A percentile compares a stretch with the other conserved stretches of the same genome.
Conservation (phyloP, 1,140 invertebrate genomes). For the Bemisia tabaci region DNA sequence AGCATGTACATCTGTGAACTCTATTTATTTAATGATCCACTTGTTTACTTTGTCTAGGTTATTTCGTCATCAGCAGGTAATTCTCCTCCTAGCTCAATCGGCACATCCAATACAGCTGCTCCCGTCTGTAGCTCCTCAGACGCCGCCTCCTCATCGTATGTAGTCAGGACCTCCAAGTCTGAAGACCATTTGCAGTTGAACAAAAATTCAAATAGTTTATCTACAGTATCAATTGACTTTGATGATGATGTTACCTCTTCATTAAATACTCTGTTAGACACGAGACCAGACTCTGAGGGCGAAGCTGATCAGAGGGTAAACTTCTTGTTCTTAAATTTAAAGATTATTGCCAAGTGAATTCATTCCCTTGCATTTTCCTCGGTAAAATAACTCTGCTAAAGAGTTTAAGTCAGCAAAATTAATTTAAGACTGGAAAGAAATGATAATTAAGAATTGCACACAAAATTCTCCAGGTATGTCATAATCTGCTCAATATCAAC, state of each 20-base stretch:
- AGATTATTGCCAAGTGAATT: too few species aligned
- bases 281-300: conserved; percentile 45
- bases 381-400: too few species aligned
- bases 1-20: too few species aligned
- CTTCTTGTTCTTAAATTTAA: too few species aligned
- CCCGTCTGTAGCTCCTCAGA: conserved; percentile 16
- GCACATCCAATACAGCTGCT: conserved; percentile 19
- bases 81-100: conserved; percentile 5
- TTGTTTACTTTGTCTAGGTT: too few species aligned
- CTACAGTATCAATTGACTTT: conserved; percentile 74
- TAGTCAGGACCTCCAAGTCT: conserved; percentile 53
- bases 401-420: too few species aligned
- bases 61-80: conserved; percentile 29
- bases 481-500: too few species aligned
- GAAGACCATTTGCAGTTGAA: conserved; percentile 64
- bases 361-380: too few species aligned
- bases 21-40: too few species aligned
- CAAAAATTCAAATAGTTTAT: conserved; percentile 46
- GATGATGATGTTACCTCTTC: conserved; percentile 88
- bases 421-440: too few species aligned
- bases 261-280: conserved; percentile 75
- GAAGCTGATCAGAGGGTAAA: conserved; percentile 17
- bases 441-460: too few species aligned
- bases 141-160: conserved; percentile 20
- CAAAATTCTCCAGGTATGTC: too few species aligned